phyloP scores from a whole-genome alignment of 2,888 invertebrate genomes.

The Drosophila lutescens region DNA sequence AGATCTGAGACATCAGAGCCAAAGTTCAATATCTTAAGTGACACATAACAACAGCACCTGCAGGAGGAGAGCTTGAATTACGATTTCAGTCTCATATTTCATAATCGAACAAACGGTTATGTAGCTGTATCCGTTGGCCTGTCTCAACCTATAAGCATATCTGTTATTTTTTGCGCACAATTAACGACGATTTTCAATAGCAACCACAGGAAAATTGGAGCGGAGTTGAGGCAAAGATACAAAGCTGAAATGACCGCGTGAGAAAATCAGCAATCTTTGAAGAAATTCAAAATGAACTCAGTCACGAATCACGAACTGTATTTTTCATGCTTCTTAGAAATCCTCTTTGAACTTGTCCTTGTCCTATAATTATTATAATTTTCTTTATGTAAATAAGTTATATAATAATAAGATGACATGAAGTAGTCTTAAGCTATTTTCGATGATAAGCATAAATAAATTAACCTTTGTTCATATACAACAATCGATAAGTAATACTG shows the following conservation, averaged over 20 bases:
- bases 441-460: no score
- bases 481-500: no score
- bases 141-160: constrained; percentile 31
- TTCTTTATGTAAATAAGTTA: no score
- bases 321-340: background rate
- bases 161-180: constrained; percentile 31
- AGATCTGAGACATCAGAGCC: constrained; percentile 28
- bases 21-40: constrained; percentile 57
- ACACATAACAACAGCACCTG: constrained; percentile 53
- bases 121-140: constrained; percentile 29
- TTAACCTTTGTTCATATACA: no score
- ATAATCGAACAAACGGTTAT: constrained; percentile 26
- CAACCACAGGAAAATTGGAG: constrained; percentile 22
- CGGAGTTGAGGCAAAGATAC: constrained; percentile 20
- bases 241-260: background rate
- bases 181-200: constrained; percentile 43
- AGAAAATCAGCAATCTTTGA: background rate
- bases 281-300: background rate
- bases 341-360: background rate
- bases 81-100: constrained; percentile 55
- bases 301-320: background rate
- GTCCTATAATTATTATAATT: no score
- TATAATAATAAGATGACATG: no score
- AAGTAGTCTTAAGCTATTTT: no score
- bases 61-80: constrained; percentile 39